These are phyloP conservation scores for Pangasius mekongensis DNA, from an alignment of 2,797 vertebrate species.

Conservation along the genomic window DNA sequence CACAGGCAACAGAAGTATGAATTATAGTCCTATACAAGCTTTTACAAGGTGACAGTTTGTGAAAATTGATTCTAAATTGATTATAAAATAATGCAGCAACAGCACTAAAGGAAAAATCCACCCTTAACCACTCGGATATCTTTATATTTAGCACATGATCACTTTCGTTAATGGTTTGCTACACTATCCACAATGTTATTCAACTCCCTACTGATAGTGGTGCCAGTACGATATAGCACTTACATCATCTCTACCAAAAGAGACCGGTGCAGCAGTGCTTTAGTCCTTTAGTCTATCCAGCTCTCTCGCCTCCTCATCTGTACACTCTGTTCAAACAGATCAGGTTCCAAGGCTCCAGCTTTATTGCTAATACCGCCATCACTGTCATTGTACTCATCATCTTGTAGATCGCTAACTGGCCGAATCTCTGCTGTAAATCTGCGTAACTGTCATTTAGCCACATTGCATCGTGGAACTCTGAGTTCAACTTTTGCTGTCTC, in stretches of 20 bases:
- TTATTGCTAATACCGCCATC: neutral
- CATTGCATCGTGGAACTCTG: neutral
- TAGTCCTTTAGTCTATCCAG: neutral
- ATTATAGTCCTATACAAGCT: neutral
- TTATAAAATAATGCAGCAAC: neutral
- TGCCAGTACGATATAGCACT: neutral
- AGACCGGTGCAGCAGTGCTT: neutral
- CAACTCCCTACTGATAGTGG: neutral
- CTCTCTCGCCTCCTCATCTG: too few relatives aligned
- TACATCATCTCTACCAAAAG: neutral
- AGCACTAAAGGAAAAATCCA: neutral
- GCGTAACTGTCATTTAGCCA: neutral
- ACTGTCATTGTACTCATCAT: neutral
- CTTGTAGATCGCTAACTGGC: neutral
- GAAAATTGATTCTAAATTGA: neutral
- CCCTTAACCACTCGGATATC: neutral
- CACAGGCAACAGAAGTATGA: neutral
- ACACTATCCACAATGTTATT: neutral
- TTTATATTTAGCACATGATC: neutral
- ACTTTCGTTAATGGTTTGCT: neutral
- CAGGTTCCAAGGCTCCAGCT: neutral
- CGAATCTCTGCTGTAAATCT: neutral
- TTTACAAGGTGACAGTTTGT: neutral
- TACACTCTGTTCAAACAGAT: neutral
- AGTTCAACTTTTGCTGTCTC: neutral